Conservation (phyloP, 2,888 invertebrate genomes). For the Pachycephus smyrnensis region DNA sequence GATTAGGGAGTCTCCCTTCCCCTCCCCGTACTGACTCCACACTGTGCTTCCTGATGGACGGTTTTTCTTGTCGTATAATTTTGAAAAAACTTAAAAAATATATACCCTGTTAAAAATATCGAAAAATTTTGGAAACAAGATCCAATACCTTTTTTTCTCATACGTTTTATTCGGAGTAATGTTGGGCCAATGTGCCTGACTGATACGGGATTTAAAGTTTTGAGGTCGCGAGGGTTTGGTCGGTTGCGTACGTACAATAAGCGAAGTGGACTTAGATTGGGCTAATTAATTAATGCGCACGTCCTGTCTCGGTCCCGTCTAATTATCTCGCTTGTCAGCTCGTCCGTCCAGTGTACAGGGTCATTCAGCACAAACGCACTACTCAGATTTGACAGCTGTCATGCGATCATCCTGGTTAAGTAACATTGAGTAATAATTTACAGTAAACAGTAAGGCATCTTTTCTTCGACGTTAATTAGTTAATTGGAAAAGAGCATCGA, state of each 20-base stretch:
- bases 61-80: background rate
- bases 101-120: background rate
- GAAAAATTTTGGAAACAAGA: background rate
- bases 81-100: background rate
- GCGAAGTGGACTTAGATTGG: conserved; percentile 64
- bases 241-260: conserved; percentile 52
- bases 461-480: too few species aligned
- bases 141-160: background rate
- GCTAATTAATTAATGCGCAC: conserved; percentile 67
- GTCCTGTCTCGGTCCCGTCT: conserved; percentile 64
- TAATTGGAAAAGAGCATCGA: too few species aligned
- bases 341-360: conserved; percentile 23
- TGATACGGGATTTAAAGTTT: conserved; percentile 32
- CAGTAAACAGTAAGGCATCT: too few species aligned
- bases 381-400: background rate
- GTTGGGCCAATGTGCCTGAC: background rate
- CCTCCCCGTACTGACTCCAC: background rate
- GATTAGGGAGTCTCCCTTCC: too few species aligned
- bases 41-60: background rate
- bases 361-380: conserved; percentile 11
- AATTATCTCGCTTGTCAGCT: conserved; percentile 65
- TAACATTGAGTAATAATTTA: too few species aligned
- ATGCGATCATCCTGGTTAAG: too few species aligned
- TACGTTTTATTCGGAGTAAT: background rate
- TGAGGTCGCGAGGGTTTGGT: conserved; percentile 45